Percentiles rank a stretch among this genome's conserved stretches.
Evolutionary conservation across 2,797 vertebrate species (phyloP).

Genomic region (Balearica regulorum): DNA sequence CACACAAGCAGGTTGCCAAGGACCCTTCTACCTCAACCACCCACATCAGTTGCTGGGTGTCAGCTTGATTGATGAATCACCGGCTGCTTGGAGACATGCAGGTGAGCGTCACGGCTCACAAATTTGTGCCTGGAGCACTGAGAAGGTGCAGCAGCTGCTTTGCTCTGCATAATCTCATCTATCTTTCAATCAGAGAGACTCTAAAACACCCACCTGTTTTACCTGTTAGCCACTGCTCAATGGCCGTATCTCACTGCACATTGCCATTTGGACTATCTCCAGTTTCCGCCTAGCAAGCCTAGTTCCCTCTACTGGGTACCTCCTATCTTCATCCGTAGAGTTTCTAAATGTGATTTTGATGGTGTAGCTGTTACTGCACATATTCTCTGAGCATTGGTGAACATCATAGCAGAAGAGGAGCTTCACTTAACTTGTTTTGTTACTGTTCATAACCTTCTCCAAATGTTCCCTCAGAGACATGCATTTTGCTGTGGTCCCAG

Average conservation of each 20-base stretch:
- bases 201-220: background rate
- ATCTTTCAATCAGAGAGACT: background rate
- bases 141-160: background rate
- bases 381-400: background rate
- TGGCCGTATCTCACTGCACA: accelerated
- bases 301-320: background rate
- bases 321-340: background rate
- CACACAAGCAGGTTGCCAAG: background rate
- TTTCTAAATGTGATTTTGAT: background rate
- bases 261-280: background rate
- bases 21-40: background rate
- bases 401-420: background rate
- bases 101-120: background rate
- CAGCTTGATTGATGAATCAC: background rate
- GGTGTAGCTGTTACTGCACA: background rate
- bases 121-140: background rate
- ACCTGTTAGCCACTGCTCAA: background rate
- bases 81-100: background rate
- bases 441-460: background rate
- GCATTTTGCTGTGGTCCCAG: background rate
- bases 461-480: background rate
- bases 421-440: background rate
- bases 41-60: background rate
- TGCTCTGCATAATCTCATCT: background rate
- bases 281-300: background rate